Evolutionary conservation across 2,888 invertebrate genomes (phyloP).

Genomic region (Ochropleura plecta): DNA sequence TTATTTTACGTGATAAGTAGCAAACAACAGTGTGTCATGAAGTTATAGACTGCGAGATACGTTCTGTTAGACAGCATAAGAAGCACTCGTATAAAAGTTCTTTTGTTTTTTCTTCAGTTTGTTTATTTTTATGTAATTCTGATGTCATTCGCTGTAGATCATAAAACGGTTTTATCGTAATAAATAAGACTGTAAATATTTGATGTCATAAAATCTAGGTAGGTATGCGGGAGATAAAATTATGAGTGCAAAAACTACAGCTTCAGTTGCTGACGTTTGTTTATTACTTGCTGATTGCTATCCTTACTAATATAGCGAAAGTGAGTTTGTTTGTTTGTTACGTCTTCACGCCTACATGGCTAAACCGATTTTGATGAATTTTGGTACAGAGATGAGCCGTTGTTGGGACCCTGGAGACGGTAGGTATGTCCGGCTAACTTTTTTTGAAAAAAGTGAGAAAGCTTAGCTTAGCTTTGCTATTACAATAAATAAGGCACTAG

Average conservation of each 20-base stretch:
- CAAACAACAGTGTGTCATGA: constrained; percentile 36
- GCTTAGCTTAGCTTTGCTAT: no score
- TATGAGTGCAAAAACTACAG: constrained; percentile 4
- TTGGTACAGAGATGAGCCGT: no score
- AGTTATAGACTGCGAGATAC: constrained; percentile 11
- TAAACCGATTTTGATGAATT: no score
- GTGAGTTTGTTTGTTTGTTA: no score
- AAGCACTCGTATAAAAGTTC: constrained; percentile 3
- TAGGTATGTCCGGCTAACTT: no score
- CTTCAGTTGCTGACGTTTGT: constrained; percentile 12
- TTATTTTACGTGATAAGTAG: constrained; percentile 19
- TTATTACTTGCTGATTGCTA: constrained; percentile 13
- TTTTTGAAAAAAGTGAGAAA: no score
- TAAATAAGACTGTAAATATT: constrained; percentile 33
- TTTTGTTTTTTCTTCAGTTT: constrained; percentile 6
- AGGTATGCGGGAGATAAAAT: constrained; percentile 23
- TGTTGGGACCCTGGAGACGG: no score
- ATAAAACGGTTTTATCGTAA: constrained; percentile 24
- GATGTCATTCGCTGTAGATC: constrained; percentile 28
- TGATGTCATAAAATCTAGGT: constrained; percentile 20
- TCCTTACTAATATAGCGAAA: no score
- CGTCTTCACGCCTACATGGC: no score
- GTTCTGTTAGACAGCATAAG: neutral
- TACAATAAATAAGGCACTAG: no score
- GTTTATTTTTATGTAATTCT: constrained; percentile 32